Conservation (phyloP, 2,113 vertebrate species). For the Neodontobutis hainanensis region DNA sequence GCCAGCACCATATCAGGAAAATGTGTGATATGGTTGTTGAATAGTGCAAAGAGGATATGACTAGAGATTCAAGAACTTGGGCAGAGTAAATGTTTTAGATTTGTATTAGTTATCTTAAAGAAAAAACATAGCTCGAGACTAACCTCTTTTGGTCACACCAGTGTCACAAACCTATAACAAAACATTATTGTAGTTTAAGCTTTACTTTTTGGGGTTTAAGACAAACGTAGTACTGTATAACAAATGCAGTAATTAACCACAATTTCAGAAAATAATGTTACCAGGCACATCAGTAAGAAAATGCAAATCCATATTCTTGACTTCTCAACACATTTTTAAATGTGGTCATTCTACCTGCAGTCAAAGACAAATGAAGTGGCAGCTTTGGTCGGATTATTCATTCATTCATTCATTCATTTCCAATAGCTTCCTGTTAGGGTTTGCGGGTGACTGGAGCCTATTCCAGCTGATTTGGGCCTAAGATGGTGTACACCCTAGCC, state of each 20-base stretch:
- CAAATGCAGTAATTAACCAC: slow-evolving; percentile 33
- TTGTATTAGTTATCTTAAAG: too few relatives aligned
- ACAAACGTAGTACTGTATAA: slow-evolving; percentile 18
- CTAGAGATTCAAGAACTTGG: neutral
- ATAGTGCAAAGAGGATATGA: neutral
- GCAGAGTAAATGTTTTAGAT: neutral
- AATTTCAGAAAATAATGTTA: slow-evolving; percentile 14
- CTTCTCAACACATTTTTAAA: slow-evolving; percentile 6
- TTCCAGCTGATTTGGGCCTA: too few relatives aligned
- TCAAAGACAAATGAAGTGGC: slow-evolving; percentile 37
- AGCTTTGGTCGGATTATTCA: too few relatives aligned
- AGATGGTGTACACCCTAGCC: too few relatives aligned
- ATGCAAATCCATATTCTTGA: slow-evolving; percentile 17
- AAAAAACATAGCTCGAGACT: too few relatives aligned
- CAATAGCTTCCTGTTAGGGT: too few relatives aligned
- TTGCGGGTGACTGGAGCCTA: too few relatives aligned
- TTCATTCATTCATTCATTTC: too few relatives aligned
- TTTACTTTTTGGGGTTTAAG: too few relatives aligned
- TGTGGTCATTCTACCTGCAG: slow-evolving; percentile 21
- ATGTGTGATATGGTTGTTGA: neutral
- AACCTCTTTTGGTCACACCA: too few relatives aligned
- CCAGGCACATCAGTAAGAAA: slow-evolving; percentile 15
- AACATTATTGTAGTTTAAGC: too few relatives aligned
- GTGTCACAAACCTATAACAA: too few relatives aligned
- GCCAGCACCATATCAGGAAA: neutral